phyloP scores from a whole-genome alignment of 2,888 invertebrate species.

The Microdon myrmicae region DNA sequence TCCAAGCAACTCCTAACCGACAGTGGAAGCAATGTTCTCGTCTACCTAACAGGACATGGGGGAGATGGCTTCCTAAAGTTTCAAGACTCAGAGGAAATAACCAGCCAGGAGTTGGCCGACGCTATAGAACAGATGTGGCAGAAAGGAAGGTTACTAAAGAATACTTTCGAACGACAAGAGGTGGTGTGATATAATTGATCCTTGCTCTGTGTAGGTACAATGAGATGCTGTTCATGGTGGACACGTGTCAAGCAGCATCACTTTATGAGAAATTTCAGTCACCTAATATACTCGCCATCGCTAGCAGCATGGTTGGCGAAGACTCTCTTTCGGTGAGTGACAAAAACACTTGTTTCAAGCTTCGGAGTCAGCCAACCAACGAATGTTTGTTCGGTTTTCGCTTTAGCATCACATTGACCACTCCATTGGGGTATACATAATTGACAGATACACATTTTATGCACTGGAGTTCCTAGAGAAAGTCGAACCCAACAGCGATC shows the following conservation, averaged over 20 bases:
- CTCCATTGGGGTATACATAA: conserved; percentile 98
- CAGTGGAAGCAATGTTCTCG: conserved; percentile 95
- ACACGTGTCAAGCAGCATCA: conserved; percentile 98
- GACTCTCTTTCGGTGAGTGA: conserved; percentile 94
- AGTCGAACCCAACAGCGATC: conserved; percentile 87
- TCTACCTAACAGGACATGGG: conserved; percentile 96
- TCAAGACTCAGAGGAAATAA: conserved; percentile 99
- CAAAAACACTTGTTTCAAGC: conserved; percentile 45
- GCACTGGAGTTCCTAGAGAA: conserved; percentile 95
- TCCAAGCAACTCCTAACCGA: conserved; percentile 95
- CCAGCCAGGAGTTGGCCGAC: conserved; percentile 97
- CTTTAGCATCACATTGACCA: conserved; percentile 96
- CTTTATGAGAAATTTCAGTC: conserved; percentile 98
- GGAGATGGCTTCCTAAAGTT: conserved; percentile 99
- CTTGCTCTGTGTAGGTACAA: conserved; percentile 81
- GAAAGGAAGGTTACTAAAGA: conserved; percentile 89
- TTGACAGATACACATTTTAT: conserved; percentile 98
- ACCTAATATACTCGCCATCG: conserved; percentile 96
- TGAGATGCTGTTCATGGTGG: conserved; percentile 98
- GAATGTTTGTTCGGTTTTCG: background rate
- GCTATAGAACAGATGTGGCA: conserved; percentile 99
- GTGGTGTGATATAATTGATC: no score
- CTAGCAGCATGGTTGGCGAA: conserved; percentile 97
- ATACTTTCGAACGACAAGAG: background rate
- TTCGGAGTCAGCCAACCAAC: background rate